phyloP scores from a whole-genome alignment of 2,113 vertebrate genomes.

The Lipophrys pholis region DNA sequence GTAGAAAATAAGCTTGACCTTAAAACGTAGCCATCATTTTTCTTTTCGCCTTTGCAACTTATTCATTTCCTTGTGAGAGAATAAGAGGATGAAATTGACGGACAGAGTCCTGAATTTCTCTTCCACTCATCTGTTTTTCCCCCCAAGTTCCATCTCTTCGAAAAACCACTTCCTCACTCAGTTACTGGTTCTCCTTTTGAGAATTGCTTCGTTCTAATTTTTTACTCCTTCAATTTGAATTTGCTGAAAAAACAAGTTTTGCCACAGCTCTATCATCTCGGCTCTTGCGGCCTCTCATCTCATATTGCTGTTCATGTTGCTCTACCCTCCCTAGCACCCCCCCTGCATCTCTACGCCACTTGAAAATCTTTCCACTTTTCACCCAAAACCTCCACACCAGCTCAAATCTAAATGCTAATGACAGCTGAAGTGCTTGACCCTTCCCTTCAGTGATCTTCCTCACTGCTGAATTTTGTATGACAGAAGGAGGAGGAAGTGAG shows the following conservation, averaged over 20 bases:
- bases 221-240: conserved; percentile 14
- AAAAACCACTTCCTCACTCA: conserved; percentile 28
- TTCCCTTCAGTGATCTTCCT: conserved; percentile 42
- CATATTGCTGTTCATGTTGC: conserved; percentile 13
- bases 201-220: conserved; percentile 34
- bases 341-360: conserved; percentile 28
- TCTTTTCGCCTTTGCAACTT: conserved; percentile 2
- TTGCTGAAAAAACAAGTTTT: conserved; percentile 37
- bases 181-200: conserved; percentile 26
- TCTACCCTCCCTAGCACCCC: neutral
- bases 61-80: conserved; percentile 26
- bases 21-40: neutral
- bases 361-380: conserved; percentile 55
- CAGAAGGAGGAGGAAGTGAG: conserved; percentile 45
- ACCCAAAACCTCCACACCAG: conserved; percentile 56
- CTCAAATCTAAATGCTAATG: conserved; percentile 82
- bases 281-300: conserved; percentile 14
- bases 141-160: conserved; percentile 2
- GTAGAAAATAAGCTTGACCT: neutral
- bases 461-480: conserved; percentile 72
- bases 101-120: conserved; percentile 7
- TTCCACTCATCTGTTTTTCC: conserved; percentile 23
- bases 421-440: conserved; percentile 74
- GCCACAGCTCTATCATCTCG: conserved; percentile 9
- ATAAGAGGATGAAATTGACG: conserved; percentile 22